Base-by-base conservation (phyloP, 1,140 invertebrate species). In the Atta colombica region DNA sequence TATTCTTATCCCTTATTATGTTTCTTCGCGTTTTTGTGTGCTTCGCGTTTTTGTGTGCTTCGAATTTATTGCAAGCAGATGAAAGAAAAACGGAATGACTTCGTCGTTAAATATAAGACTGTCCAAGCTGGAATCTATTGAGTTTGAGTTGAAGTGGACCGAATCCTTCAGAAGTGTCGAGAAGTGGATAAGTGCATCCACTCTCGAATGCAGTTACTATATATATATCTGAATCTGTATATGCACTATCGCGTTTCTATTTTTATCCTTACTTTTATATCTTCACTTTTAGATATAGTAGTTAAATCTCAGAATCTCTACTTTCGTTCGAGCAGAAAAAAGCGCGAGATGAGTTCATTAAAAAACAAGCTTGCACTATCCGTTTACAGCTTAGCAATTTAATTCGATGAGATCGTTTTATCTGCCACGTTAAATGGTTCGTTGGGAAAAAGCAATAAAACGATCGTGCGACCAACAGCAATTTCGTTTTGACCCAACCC, bases 151-250 rank as follows among this genome's bases (percentile, higher is more conserved):
- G 25, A 82, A 74, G 68, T 82, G 31, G 49, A 71, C 63, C n/a
- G 25, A 86, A 81, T 69, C 85, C 77, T 86, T 69, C 14, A 25
- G n/a, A 60, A 86, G 85, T 80, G 58, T 68, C 77, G 45, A 58
- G 21, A 78, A 86, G 85, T 60, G 61, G 60, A 81, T 86, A 81
- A 86, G 85, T 81, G 85, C 77, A 80, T 78, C 25, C 60, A 39
- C 14, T 69, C 51, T 68, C 49, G 63, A 1, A 53, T n/a, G 18
- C 35, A 18, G n/a, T 49, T 78, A 21, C 65, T 55, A 8, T 25
- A 31, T 72, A 58, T 25, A 25, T 25, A 25, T 21, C 21, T 21
- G 35, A 35, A 74, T 82, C 68, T 82, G 5, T 61, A 39, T 74
- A 72, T 25, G 31, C 63, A 28, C n/a, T 65, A 35, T 25, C 49